A percentile compares a stretch with the other conserved stretches of the same genome.
phyloP scores from a whole-genome alignment of 2,797 vertebrate genomes.

The Pseudomugil gertrudae region DNA sequence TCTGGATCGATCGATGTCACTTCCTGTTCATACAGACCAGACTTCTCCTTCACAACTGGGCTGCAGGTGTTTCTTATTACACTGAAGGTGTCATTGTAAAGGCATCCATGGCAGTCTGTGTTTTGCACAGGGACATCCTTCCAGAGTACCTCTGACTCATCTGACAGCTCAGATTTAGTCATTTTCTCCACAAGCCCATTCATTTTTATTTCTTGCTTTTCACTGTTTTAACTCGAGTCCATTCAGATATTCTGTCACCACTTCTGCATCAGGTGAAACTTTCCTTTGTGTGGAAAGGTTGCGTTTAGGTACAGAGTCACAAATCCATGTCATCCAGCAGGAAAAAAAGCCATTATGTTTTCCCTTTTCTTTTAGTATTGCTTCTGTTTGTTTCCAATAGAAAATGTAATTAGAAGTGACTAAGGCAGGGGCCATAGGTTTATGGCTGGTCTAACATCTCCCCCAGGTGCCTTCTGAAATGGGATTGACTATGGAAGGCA shows the following conservation, averaged over 20 bases:
- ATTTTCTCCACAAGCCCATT: conserved; percentile 33
- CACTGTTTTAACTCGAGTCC: conserved; percentile 1
- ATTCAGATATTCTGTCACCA: conserved; percentile 34
- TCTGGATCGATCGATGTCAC: conserved; percentile 75
- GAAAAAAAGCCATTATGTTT: conserved; percentile 22
- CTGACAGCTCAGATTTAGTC: conserved; percentile 78
- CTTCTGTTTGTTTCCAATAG: conserved; percentile 68
- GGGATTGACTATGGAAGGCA: conserved; percentile 66
- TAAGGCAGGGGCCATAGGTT: conserved; percentile 60
- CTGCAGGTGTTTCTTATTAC: conserved; percentile 73
- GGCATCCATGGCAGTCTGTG: conserved; percentile 52
- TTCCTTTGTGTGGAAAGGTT: conserved; percentile 22
- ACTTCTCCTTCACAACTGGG: conserved; percentile 53
- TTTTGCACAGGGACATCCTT: conserved; percentile 71
- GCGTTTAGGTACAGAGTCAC: conserved; percentile 14
- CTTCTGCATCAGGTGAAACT: conserved; percentile 52
- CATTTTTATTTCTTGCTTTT: conserved; percentile 18
- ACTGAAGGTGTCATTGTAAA: conserved; percentile 63
- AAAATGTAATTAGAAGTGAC: conserved; percentile 71
- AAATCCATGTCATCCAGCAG: conserved; percentile 25
- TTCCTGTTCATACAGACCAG: conserved; percentile 42
- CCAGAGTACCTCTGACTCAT: conserved; percentile 78
- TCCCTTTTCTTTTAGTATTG: conserved; percentile 17
- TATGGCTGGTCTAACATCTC: conserved; percentile 59
- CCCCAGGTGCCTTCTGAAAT: conserved; percentile 64